Conservation (phyloP, 1,140 invertebrate species). For the Globodera rostochiensis region DNA sequence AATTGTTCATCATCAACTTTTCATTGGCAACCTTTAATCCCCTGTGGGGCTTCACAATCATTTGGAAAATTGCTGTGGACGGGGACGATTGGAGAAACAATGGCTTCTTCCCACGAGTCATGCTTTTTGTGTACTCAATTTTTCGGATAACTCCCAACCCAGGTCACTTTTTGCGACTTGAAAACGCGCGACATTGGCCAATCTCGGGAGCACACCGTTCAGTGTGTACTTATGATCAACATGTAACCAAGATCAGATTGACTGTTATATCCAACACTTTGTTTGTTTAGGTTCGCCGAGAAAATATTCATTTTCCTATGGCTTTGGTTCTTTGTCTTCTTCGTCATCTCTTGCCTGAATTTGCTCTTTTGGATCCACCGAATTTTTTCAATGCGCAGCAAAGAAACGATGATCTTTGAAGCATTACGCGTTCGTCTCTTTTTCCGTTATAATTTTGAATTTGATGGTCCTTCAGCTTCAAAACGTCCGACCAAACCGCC, state of each 20-base stretch:
- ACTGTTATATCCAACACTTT: not conserved
- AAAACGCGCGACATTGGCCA: slow-evolving; percentile 53
- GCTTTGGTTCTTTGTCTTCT: slow-evolving; percentile 50
- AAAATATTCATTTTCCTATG: slow-evolving; percentile 55
- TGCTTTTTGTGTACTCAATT: slow-evolving; percentile 5
- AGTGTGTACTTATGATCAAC: slow-evolving; percentile 55
- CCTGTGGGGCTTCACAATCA: slow-evolving; percentile 46
- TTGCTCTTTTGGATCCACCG: slow-evolving; percentile 43
- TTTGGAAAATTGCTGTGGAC: slow-evolving; percentile 35
- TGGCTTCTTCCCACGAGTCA: slow-evolving; percentile 51
- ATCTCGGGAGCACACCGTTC: slow-evolving; percentile 48
- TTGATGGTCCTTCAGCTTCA: slow-evolving; percentile 35
- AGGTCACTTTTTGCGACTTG: slow-evolving; percentile 54
- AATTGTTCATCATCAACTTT: slow-evolving; percentile 50
- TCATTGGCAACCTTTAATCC: slow-evolving; percentile 37
- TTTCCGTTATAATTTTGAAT: not conserved
- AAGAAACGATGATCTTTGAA: slow-evolving; percentile 42
- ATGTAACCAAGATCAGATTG: slow-evolving; percentile 17
- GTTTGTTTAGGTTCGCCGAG: slow-evolving; percentile 44
- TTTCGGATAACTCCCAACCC: not conserved
- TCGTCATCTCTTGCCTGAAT: slow-evolving; percentile 39
- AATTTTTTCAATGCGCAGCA: slow-evolving; percentile 39
- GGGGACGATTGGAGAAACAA: slow-evolving; percentile 48
- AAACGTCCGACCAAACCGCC: slow-evolving; percentile 21
- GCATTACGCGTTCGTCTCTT: slow-evolving; percentile 36